Percentiles rank a stretch among this genome's conserved stretches.
Conservation (phyloP, 2,888 invertebrate species). For the Ditylenchus weischeri region DNA sequence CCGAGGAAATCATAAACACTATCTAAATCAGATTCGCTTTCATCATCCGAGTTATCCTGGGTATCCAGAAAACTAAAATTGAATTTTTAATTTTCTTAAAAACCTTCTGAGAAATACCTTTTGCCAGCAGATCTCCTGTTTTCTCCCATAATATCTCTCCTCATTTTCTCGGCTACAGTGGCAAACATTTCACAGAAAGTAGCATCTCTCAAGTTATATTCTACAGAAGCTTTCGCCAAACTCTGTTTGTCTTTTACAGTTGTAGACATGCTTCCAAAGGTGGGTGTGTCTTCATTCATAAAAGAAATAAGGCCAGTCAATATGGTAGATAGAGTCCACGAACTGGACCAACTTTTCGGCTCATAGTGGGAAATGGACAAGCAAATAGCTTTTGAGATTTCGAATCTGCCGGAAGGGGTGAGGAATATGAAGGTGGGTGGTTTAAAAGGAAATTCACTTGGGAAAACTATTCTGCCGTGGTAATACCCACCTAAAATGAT, state of each 20-base stretch:
- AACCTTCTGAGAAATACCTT: no score
- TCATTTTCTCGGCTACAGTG: constrained; percentile 63
- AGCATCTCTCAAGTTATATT: constrained; percentile 72
- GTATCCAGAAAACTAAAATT: not conserved
- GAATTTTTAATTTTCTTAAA: no score
- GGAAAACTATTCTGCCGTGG: constrained; percentile 83
- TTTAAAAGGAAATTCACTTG: constrained; percentile 92
- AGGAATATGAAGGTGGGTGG: constrained; percentile 68
- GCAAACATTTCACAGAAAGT: constrained; percentile 87
- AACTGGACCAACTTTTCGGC: constrained; percentile 95
- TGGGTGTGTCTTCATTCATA: constrained; percentile 87
- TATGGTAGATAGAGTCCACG: constrained; percentile 90
- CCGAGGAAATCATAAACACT: not conserved
- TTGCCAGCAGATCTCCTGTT: not conserved
- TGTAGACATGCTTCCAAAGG: constrained; percentile 74
- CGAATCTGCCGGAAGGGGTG: constrained; percentile 86
- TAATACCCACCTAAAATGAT: constrained; percentile 69
- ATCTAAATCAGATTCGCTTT: not conserved
- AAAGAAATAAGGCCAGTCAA: constrained; percentile 63
- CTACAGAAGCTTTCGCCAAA: constrained; percentile 67
- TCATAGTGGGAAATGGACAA: constrained; percentile 90
- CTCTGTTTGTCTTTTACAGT: constrained; percentile 59
- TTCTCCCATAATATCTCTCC: constrained; percentile 7
- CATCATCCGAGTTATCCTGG: not conserved
- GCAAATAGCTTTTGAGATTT: constrained; percentile 86